Percentiles rank a stretch among this genome's conserved stretches.
Conservation (phyloP, 2,888 invertebrate genomes). For the Drosophila lacicola region DNA sequence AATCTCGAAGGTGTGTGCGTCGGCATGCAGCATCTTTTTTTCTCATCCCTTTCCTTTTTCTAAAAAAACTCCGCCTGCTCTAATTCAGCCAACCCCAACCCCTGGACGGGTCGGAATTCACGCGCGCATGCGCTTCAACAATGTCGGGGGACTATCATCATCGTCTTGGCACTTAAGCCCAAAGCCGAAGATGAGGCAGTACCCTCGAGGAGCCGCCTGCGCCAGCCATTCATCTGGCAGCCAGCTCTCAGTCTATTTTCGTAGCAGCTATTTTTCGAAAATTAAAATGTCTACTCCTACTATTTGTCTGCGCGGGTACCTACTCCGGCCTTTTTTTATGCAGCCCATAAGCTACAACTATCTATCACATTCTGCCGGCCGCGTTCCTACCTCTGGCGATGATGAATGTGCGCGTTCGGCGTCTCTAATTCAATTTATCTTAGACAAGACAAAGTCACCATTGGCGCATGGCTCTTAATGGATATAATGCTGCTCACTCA, state of each 20-base stretch:
- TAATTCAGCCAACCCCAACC: slow-evolving; percentile 39
- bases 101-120: slow-evolving; percentile 10
- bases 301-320: slow-evolving; percentile 66
- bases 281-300: slow-evolving; percentile 81
- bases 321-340: slow-evolving; percentile 56
- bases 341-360: slow-evolving; percentile 43
- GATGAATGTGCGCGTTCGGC: slow-evolving; percentile 78
- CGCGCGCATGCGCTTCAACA: slow-evolving; percentile 43
- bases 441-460: slow-evolving; percentile 77
- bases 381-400: slow-evolving; percentile 36
- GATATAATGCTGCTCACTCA: slow-evolving; percentile 49
- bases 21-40: slow-evolving; percentile 48
- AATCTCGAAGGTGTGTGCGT: slow-evolving; percentile 55
- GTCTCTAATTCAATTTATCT: slow-evolving; percentile 80
- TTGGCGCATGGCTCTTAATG: slow-evolving; percentile 53
- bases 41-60: slow-evolving; percentile 41
- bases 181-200: slow-evolving; percentile 2
- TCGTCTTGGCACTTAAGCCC: slow-evolving; percentile 49
- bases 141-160: slow-evolving; percentile 32
- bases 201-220: slow-evolving; percentile 39
- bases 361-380: slow-evolving; percentile 59
- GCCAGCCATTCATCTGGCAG: slow-evolving; percentile 57
- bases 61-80: slow-evolving; percentile 44
- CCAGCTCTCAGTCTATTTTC: slow-evolving; percentile 50
- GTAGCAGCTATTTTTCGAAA: slow-evolving; percentile 61